Percentiles rank a stretch among this genome's conserved stretches.
phyloP scores from a whole-genome alignment of 1,140 invertebrate genomes.

The Ganaspis sp. region DNA sequence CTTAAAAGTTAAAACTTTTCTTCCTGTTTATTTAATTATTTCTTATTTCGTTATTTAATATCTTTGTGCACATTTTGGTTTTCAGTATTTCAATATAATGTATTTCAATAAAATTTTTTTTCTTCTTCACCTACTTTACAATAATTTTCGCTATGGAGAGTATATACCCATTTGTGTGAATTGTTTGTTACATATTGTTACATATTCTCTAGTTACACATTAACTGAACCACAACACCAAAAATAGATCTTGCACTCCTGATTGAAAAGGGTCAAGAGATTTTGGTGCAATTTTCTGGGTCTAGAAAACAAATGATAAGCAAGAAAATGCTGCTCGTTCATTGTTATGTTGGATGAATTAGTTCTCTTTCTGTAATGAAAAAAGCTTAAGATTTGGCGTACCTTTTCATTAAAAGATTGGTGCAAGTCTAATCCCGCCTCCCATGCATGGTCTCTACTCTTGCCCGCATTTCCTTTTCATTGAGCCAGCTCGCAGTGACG shows the following conservation, averaged over 20 bases:
- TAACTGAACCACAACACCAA: too few relatives aligned
- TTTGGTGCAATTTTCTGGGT: slow-evolving; percentile 5
- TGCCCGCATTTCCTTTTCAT: slow-evolving; percentile 57
- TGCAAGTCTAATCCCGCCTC: slow-evolving; percentile 51
- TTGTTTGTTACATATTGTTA: too few relatives aligned
- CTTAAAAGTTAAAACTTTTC: too few relatives aligned
- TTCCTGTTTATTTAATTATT: too few relatives aligned
- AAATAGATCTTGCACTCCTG: too few relatives aligned
- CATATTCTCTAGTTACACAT: too few relatives aligned
- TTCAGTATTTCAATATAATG: too few relatives aligned
- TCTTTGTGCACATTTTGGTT: not conserved
- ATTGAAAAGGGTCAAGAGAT: not conserved
- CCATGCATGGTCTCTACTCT: slow-evolving; percentile 48
- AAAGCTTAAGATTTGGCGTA: slow-evolving; percentile 30
- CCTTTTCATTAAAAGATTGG: slow-evolving; percentile 60
- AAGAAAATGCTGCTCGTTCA: not conserved
- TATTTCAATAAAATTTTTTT: too few relatives aligned
- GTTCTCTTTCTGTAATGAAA: not conserved
- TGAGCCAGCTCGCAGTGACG: slow-evolving; percentile 53
- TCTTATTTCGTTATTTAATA: too few relatives aligned
- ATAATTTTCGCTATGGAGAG: too few relatives aligned
- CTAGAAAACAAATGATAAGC: slow-evolving; percentile 8
- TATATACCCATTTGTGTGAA: too few relatives aligned
- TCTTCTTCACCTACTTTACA: too few relatives aligned
- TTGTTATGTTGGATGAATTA: slow-evolving; percentile 11